These are phyloP conservation scores for Pardalotus punctatus DNA, from an alignment of 2,113 vertebrate species.

Conservation along the genomic window DNA sequence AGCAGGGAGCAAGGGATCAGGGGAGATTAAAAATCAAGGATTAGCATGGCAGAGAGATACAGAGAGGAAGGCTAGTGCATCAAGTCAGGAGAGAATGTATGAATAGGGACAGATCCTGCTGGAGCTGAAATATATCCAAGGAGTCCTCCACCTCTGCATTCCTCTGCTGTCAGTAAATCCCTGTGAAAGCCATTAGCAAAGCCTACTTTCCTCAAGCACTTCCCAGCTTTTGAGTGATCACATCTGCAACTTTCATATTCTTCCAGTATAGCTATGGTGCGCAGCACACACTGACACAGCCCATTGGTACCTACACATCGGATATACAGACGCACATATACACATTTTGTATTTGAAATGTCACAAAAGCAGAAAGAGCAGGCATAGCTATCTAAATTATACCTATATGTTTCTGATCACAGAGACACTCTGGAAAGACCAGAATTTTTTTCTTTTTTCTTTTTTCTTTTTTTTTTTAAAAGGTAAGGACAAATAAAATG, in stretches of 20 bases:
- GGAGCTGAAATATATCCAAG: neutral
- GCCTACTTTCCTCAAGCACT: neutral
- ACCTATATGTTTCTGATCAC: neutral
- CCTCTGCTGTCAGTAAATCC: neutral
- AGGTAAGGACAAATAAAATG: neutral
- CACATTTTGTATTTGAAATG: neutral
- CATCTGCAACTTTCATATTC: neutral
- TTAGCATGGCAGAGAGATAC: neutral
- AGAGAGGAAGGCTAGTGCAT: neutral
- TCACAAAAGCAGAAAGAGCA: neutral
- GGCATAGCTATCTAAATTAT: neutral
- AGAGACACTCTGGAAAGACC: neutral
- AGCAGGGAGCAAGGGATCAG: neutral
- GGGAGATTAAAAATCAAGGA: neutral
- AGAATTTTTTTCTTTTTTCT: too few species aligned
- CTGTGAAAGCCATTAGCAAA: neutral
- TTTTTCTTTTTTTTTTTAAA: too few species aligned
- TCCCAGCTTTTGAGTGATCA: neutral
- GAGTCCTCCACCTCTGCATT: neutral
- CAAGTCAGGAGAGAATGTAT: neutral
- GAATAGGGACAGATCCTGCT: rapidly evolving
- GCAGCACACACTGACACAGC: neutral
- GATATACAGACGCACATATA: neutral
- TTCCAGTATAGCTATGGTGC: neutral
- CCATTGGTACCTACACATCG: neutral